phyloP scores from a whole-genome alignment of 1,140 invertebrate genomes.

The Bilobella aurantiaca region DNA sequence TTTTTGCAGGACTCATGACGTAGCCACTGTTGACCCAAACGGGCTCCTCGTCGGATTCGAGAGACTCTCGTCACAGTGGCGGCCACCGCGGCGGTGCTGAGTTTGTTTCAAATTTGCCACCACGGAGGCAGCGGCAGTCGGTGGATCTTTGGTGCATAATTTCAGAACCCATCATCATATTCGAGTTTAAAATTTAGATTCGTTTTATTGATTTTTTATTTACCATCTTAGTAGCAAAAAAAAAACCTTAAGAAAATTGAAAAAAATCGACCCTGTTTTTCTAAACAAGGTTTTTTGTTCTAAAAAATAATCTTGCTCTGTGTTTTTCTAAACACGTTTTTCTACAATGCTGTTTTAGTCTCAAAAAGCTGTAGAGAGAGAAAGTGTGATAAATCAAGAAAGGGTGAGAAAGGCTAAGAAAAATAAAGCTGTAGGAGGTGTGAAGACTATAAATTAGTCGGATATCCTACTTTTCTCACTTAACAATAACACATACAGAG shows the following conservation, averaged over 20 bases:
- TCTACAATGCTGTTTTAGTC: no score
- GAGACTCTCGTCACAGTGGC: slow-evolving; percentile 26
- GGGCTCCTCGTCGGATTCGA: slow-evolving; percentile 29
- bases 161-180: slow-evolving; percentile 18
- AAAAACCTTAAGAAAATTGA: no score
- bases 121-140: slow-evolving; percentile 17
- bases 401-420: neutral
- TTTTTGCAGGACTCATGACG: slow-evolving; percentile 23
- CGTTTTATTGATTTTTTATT: no score
- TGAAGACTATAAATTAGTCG: neutral
- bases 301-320: no score
- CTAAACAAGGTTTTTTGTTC: no score
- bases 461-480: no score
- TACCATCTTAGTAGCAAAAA: no score
- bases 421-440: neutral
- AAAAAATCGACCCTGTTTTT: no score
- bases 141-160: slow-evolving; percentile 23
- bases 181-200: neutral
- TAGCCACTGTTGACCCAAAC: slow-evolving; percentile 30
- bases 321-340: no score
- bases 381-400: neutral
- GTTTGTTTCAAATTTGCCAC: slow-evolving; percentile 4
- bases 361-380: no score
- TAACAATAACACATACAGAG: no score
- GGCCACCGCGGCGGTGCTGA: neutral